Evolutionary conservation across 2,888 invertebrate species (phyloP), one percentile per base, ranked within the genome.

Genomic region (Nezara viridula): DNA sequence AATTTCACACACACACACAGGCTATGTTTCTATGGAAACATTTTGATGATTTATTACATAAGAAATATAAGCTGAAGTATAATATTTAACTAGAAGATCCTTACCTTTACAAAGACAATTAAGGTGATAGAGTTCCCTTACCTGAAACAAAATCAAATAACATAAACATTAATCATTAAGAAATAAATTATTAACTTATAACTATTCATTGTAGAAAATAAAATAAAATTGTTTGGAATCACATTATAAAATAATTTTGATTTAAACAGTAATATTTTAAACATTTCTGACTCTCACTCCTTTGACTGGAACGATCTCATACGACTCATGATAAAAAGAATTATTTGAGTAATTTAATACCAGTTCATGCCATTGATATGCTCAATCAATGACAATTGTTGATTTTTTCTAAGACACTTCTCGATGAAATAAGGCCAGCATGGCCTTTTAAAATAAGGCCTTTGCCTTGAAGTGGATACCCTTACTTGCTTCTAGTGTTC

Each of bases 361-460:
- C n/a, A 10, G 55, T n/a, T 2, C 27, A 27, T 27, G 66, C 16
- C 66, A 73, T 73, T 73, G 66, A 73, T 73, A 73, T 37, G 66
- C 66, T 73, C 32, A 37, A 73, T 73, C 66, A 73, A 73, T 73
- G 66, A 73, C 37, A 21, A 37, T 73, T 37, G 32, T 73, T 73
- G 27, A 32, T 37, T 66, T 6, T 60, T 73, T 19, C 32, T 21
- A 73, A 73, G 66, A 37, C 66, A 32, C 32, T 37, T 21, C 66
- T 37, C 37, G 19, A 27, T 27, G 60, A 60, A n/a, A 73, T 73
- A 37, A 73, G 66, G 66, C 32, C 66, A 37, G 81, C n/a, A 44
- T 81, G 81, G 81, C 81, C 81, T 81, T 81, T 81, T 44, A 6
- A 47, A 81, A 81, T 47, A 81, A 47, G 81, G 81, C 19, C 24